Conservation (phyloP, 2,888 invertebrate genomes). For the Chamaedrilus cognettii region DNA sequence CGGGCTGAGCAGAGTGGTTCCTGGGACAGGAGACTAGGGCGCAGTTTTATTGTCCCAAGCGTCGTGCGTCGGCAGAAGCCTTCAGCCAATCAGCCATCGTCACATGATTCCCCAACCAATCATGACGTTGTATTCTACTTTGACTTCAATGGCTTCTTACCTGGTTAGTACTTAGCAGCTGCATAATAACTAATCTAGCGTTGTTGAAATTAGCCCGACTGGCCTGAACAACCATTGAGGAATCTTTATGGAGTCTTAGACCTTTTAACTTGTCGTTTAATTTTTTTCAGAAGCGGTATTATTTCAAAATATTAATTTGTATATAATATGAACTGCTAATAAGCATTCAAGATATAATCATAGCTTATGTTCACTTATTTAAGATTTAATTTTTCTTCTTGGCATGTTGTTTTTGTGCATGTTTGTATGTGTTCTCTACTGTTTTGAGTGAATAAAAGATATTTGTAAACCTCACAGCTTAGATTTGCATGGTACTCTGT, state of each 20-base stretch:
- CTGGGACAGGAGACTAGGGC: neutral
- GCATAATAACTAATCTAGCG: too few species aligned
- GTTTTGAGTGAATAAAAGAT: too few species aligned
- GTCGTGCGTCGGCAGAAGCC: conserved; percentile 39
- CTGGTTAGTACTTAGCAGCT: conserved; percentile 41
- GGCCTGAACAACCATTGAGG: too few species aligned
- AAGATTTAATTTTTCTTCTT: neutral
- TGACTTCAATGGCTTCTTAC: conserved; percentile 54
- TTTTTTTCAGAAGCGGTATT: too few species aligned
- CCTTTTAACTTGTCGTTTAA: too few species aligned
- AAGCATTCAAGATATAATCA: neutral
- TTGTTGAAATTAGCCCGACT: too few species aligned
- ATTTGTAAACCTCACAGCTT: neutral
- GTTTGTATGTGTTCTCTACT: too few species aligned
- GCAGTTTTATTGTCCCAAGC: conserved; percentile 49
- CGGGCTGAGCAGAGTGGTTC: neutral
- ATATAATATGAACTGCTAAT: neutral
- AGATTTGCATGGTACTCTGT: neutral
- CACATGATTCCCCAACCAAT: conserved; percentile 38
- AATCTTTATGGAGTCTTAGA: too few species aligned
- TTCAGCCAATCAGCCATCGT: too few species aligned
- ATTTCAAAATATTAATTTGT: neutral
- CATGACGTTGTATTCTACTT: conserved; percentile 52
- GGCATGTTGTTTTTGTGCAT: too few species aligned
- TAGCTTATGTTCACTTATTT: neutral